These are phyloP conservation scores for Psophia crepitans DNA, from an alignment of 2,113 vertebrate genomes.

Conservation along the genomic window DNA sequence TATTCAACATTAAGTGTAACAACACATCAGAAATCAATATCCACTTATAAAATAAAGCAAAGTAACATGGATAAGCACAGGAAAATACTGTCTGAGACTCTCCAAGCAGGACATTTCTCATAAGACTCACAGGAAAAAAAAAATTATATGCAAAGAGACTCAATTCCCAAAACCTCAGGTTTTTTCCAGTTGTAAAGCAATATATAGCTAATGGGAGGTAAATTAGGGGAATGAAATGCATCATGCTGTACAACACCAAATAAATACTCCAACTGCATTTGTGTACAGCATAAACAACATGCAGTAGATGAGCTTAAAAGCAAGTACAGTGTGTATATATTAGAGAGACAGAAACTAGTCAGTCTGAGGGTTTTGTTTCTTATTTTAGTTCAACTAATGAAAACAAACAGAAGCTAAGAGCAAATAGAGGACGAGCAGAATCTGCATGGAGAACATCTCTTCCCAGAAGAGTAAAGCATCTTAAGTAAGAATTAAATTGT, in stretches of 20 bases:
- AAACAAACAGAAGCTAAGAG: slow-evolving; percentile 40
- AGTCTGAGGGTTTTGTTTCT: slow-evolving; percentile 47
- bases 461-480: background rate
- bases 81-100: slow-evolving; percentile 57
- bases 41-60: slow-evolving; percentile 64
- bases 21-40: slow-evolving; percentile 66
- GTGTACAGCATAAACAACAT: slow-evolving; percentile 57
- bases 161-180: background rate
- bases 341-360: slow-evolving; percentile 22
- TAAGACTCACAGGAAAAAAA: slow-evolving; percentile 43
- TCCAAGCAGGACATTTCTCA: slow-evolving; percentile 58
- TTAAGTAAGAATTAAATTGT: background rate
- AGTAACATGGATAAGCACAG: slow-evolving; percentile 64
- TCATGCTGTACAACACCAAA: slow-evolving; percentile 59
- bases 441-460: background rate
- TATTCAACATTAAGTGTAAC: slow-evolving; percentile 66
- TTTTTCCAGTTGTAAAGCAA: slow-evolving; percentile 57
- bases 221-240: slow-evolving; percentile 53
- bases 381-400: slow-evolving; percentile 1
- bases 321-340: slow-evolving; percentile 21
- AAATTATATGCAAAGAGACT: slow-evolving; percentile 17
- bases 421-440: slow-evolving; percentile 27
- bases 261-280: slow-evolving; percentile 46
- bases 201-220: slow-evolving; percentile 34
- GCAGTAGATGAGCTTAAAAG: slow-evolving; percentile 48